Conservation (phyloP, 1,140 invertebrate species). For the Cataglyphis hispanica region DNA sequence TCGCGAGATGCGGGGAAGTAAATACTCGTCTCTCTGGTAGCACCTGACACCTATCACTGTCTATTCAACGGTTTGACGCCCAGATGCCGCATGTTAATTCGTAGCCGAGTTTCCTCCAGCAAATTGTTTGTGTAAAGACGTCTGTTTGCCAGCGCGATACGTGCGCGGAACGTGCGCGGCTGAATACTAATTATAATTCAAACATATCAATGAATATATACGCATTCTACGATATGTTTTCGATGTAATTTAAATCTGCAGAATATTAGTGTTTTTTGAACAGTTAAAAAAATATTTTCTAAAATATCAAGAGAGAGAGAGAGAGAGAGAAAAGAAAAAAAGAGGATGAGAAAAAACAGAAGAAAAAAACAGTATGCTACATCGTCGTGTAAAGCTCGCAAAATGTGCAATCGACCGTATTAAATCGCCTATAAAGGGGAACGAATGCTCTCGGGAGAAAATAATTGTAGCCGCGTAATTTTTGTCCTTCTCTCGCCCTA, state of each 20-base stretch:
- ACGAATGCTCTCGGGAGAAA: constrained; percentile 53
- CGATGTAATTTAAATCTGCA: neutral
- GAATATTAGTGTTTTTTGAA: no score
- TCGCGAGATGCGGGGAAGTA: constrained; percentile 40
- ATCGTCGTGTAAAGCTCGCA: neutral
- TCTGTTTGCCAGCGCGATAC: constrained; percentile 19
- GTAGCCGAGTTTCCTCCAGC: constrained; percentile 40
- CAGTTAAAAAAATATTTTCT: neutral
- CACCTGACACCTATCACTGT: constrained; percentile 62
- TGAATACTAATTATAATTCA: constrained; percentile 45
- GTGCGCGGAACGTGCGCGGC: neutral
- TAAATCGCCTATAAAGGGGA: constrained; percentile 41
- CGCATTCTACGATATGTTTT: neutral
- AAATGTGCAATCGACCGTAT: constrained; percentile 21
- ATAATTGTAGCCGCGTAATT: constrained; percentile 54
- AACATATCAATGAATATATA: constrained; percentile 10
- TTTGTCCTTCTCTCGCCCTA: constrained; percentile 46
- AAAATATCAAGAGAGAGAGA: neutral
- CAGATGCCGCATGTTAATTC: constrained; percentile 61
- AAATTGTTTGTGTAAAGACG: constrained; percentile 59
- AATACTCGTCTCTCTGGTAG: constrained; percentile 43
- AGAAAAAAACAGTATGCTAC: neutral
- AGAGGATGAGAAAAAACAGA: neutral
- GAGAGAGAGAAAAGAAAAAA: no score
- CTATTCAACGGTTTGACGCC: constrained; percentile 56